Evolutionary conservation across 2,113 vertebrate genomes (phyloP).

Genomic region (Pagrus major): DNA sequence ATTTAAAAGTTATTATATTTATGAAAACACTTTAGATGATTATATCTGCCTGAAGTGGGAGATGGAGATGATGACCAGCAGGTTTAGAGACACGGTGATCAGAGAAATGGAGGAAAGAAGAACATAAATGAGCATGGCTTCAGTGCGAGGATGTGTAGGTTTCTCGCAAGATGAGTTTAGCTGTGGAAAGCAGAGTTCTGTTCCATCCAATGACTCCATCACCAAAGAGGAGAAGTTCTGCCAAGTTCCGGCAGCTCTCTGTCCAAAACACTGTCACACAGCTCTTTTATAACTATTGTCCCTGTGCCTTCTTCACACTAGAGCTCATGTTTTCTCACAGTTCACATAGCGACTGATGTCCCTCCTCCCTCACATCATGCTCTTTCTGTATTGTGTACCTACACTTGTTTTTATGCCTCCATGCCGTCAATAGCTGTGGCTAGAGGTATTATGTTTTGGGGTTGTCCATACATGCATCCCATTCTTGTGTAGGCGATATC

Average conservation of each 20-base stretch:
- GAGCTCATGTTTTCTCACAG: background rate
- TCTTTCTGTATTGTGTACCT: background rate
- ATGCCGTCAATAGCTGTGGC: no score
- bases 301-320: background rate
- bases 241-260: background rate
- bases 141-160: background rate
- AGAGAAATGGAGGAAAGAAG: constrained; percentile 54
- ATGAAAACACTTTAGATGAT: background rate
- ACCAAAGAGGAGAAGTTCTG: background rate
- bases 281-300: constrained; percentile 17
- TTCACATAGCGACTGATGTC: background rate
- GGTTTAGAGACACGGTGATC: constrained; percentile 63
- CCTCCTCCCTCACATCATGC: background rate
- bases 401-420: no score
- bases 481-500: no score
- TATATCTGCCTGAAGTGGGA: constrained; percentile 61
- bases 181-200: constrained; percentile 43
- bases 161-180: constrained; percentile 64
- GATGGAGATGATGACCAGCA: constrained; percentile 71
- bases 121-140: constrained; percentile 45
- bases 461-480: no score
- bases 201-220: constrained; percentile 26
- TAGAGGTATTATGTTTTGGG: no score
- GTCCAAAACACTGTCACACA: background rate
- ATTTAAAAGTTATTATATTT: background rate